A percentile compares a stretch with the other conserved stretches of the same genome.
These are phyloP conservation scores for Deilephila porcellus DNA, from an alignment of 2,888 invertebrate species.

Conservation along the genomic window DNA sequence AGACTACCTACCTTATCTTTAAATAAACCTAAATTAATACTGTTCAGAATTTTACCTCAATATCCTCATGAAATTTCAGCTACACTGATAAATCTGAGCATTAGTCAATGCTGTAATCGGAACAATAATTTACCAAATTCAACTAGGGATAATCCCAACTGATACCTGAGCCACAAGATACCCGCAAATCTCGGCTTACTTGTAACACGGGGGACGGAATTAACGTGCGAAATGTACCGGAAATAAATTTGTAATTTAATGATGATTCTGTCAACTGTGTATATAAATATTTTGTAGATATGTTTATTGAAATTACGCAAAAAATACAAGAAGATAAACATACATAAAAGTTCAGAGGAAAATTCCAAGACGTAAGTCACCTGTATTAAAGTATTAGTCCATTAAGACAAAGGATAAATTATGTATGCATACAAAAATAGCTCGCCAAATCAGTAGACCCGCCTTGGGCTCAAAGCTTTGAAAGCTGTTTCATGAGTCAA, in stretches of 20 bases:
- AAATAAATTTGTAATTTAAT: not conserved
- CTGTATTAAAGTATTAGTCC: too few relatives aligned
- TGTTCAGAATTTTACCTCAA: not conserved
- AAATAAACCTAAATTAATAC: not conserved
- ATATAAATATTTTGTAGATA: too few relatives aligned
- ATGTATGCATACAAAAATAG: too few relatives aligned
- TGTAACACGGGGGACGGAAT: constrained; percentile 8
- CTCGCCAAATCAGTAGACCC: too few relatives aligned
- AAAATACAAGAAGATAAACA: too few relatives aligned
- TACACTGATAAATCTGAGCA: not conserved
- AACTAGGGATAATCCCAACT: constrained; percentile 2
- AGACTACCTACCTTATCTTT: too few relatives aligned
- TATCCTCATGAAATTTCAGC: not conserved
- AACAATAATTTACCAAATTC: constrained; percentile 13
- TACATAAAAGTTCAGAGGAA: too few relatives aligned
- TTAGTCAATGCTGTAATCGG: constrained; percentile 25
- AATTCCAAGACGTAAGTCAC: too few relatives aligned
- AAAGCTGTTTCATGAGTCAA: too few relatives aligned
- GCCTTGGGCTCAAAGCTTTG: too few relatives aligned
- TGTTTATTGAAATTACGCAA: too few relatives aligned
- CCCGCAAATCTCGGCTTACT: constrained; percentile 8
- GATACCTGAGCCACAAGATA: constrained; percentile 18
- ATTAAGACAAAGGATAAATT: too few relatives aligned
- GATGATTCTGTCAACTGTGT: not conserved
- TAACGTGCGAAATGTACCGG: not conserved